Evolutionary conservation across 2,113 vertebrate genomes (phyloP).

Genomic region (Erpornis zantholeuca): DNA sequence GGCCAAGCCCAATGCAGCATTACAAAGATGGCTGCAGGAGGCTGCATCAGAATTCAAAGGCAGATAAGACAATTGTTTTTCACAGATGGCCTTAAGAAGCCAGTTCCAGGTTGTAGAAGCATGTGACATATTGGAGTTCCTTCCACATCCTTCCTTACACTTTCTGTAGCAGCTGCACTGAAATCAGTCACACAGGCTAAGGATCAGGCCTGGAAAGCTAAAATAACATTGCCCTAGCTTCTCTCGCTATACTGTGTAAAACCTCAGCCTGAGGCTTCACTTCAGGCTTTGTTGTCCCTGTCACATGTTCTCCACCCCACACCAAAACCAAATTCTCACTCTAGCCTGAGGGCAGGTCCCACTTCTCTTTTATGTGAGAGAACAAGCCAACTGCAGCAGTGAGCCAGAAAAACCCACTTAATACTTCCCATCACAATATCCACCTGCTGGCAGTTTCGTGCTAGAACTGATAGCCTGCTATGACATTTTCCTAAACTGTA

Average conservation of each 20-base stretch:
- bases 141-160: not conserved
- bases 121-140: not conserved
- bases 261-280: not conserved
- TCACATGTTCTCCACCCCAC: not conserved
- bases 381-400: not conserved
- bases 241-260: not conserved
- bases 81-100: not conserved
- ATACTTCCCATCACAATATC: not conserved
- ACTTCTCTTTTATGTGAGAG: not conserved
- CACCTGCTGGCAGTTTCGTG: constrained; percentile 22
- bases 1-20: not conserved
- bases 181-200: not conserved
- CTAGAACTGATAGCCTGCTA: constrained; percentile 14
- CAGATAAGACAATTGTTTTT: not conserved
- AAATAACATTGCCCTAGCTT: not conserved
- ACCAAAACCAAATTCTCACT: not conserved
- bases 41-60: not conserved
- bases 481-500: not conserved
- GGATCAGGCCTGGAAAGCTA: not conserved
- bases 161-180: not conserved
- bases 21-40: not conserved
- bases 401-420: constrained; percentile 2
- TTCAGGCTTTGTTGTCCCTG: not conserved
- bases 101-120: not conserved
- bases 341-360: not conserved